A percentile compares a stretch with the other conserved stretches of the same genome.
phyloP scores from a whole-genome alignment of 1,140 invertebrate genomes.

The Pteromalus puparum region DNA sequence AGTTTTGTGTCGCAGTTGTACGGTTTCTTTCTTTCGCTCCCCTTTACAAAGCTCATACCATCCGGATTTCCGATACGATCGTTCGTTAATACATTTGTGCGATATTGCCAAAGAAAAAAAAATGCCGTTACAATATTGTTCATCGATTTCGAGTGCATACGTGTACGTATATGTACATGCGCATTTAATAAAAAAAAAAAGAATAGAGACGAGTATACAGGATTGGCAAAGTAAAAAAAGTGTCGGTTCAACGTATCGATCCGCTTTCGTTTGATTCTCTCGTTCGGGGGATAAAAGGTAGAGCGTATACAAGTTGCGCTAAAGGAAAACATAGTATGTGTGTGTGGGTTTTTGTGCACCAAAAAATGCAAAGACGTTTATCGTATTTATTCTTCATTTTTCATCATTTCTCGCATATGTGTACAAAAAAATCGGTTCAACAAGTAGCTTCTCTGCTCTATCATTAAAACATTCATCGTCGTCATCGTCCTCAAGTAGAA shows the following conservation, averaged over 20 bases:
- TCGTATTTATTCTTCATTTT: constrained; percentile 3
- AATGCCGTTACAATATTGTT: constrained; percentile 64
- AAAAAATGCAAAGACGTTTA: constrained; percentile 30
- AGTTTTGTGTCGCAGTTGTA: constrained; percentile 14
- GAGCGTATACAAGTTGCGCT: background rate
- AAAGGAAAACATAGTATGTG: constrained; percentile 37
- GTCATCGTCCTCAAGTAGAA: constrained; percentile 44
- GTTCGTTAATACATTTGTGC: constrained; percentile 66
- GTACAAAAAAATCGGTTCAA: constrained; percentile 46
- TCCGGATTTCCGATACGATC: constrained; percentile 1
- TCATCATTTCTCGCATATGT: background rate
- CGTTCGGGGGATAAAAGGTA: background rate
- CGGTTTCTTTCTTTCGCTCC: constrained; percentile 28
- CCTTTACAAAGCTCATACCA: background rate
- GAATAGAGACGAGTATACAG: background rate
- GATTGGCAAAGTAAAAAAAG: constrained; percentile 1
- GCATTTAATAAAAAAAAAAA: constrained; percentile 58
- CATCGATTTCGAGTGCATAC: background rate
- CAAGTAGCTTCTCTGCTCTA: constrained; percentile 28
- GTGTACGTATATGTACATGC: constrained; percentile 36
- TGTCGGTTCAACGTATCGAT: background rate
- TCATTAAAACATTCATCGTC: constrained; percentile 18
- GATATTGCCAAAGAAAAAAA: constrained; percentile 62
- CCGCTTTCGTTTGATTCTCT: constrained; percentile 9
- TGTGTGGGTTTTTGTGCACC: constrained; percentile 20